Percentiles rank a stretch among this genome's conserved stretches.
Conservation (phyloP, 2,113 vertebrate species). For the Strigops habroptila region DNA sequence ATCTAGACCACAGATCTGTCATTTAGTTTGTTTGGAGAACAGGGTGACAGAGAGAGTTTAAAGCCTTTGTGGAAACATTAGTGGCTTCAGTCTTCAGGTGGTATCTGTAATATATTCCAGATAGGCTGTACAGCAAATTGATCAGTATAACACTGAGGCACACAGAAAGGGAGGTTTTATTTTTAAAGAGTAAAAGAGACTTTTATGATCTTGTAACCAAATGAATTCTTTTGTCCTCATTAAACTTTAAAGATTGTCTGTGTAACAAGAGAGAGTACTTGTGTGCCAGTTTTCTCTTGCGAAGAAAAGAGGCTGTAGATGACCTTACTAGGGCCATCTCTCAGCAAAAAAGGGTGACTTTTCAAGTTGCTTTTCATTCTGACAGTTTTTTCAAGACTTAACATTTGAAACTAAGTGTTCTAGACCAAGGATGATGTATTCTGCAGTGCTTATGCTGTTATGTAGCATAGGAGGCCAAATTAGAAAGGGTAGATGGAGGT, state of each 20-base stretch:
- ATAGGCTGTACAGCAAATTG: background rate
- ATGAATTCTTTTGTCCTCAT: constrained; percentile 56
- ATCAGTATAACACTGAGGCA: background rate
- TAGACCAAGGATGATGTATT: background rate
- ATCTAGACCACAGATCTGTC: background rate
- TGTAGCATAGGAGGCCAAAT: background rate
- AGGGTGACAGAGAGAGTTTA: background rate
- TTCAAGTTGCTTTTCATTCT: background rate
- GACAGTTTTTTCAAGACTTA: background rate
- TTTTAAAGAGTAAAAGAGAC: background rate
- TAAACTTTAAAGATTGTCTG: background rate
- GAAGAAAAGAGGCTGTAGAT: background rate
- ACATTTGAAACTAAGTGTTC: background rate
- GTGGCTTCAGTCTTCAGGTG: background rate
- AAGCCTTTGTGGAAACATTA: background rate
- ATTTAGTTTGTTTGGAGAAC: background rate
- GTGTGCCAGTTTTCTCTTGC: background rate
- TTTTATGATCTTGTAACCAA: constrained; percentile 41
- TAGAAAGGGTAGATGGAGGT: background rate
- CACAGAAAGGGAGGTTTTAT: background rate
- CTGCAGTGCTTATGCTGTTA: background rate
- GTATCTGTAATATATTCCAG: background rate
- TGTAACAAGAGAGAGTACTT: constrained; percentile 16
- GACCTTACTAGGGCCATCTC: background rate
- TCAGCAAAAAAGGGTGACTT: background rate